phyloP scores from a whole-genome alignment of 2,888 invertebrate genomes.

The Habroteleia sp. region DNA sequence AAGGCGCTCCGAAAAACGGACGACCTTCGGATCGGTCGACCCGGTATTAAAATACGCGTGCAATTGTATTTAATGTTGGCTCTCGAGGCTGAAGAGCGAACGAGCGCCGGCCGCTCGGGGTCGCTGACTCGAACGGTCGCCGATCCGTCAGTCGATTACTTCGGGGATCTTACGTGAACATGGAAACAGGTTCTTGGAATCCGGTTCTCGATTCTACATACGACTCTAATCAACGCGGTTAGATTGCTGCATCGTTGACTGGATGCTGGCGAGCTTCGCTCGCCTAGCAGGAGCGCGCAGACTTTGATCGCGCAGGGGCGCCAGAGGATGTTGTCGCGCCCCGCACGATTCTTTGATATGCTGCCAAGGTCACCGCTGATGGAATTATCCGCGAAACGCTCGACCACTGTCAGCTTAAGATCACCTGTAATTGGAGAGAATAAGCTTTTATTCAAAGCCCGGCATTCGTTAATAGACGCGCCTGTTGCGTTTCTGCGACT shows the following conservation, averaged over 20 bases:
- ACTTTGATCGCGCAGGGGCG: slow-evolving; percentile 64
- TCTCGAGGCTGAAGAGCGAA: slow-evolving; percentile 54
- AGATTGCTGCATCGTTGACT: slow-evolving; percentile 79
- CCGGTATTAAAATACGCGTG: slow-evolving; percentile 28
- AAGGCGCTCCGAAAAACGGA: neutral
- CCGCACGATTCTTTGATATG: slow-evolving; percentile 51
- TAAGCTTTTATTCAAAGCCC: slow-evolving; percentile 46
- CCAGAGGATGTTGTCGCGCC: slow-evolving; percentile 59
- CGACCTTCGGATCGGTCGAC: slow-evolving; percentile 19
- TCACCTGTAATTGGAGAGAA: slow-evolving; percentile 53
- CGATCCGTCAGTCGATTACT: slow-evolving; percentile 82
- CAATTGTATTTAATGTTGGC: slow-evolving; percentile 40
- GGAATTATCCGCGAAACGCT: slow-evolving; percentile 54
- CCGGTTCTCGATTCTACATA: slow-evolving; percentile 82
- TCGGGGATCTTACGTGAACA: slow-evolving; percentile 81
- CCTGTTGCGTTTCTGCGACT: slow-evolving; percentile 26
- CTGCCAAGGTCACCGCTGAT: slow-evolving; percentile 60
- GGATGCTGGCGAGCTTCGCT: slow-evolving; percentile 27
- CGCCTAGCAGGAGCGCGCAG: slow-evolving; percentile 29
- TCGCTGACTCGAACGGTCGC: slow-evolving; percentile 81
- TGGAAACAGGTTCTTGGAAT: slow-evolving; percentile 82
- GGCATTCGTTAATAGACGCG: slow-evolving; percentile 45
- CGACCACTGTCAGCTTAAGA: slow-evolving; percentile 56
- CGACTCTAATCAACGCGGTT: slow-evolving; percentile 81
- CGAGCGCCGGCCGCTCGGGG: slow-evolving; percentile 71